Percentiles rank a stretch among this genome's conserved stretches.
phyloP scores from a whole-genome alignment of 2,113 vertebrate genomes.

The Thomomys bottae region DNA sequence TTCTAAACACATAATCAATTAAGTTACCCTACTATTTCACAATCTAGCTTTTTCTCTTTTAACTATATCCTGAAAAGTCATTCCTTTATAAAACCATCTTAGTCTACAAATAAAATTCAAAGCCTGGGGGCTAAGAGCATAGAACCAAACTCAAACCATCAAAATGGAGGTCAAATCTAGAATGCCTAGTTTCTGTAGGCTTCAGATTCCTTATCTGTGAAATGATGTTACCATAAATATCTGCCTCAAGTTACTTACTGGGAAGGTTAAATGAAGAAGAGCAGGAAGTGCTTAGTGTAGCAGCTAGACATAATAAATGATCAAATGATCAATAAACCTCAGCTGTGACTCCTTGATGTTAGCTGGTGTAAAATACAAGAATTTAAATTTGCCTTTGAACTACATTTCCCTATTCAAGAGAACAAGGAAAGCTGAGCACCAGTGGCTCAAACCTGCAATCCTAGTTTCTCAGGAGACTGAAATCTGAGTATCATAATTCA shows the following conservation, averaged over 20 bases:
- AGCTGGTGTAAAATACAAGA: neutral
- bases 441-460: no score
- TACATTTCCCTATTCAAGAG: neutral
- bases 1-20: neutral
- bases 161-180: neutral
- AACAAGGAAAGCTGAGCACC: no score
- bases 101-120: slow-evolving; percentile 37
- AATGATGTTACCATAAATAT: neutral
- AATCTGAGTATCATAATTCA: no score
- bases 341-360: neutral
- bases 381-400: neutral
- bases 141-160: neutral
- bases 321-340: slow-evolving; percentile 40
- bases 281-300: neutral
- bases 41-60: slow-evolving; percentile 2
- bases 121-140: neutral
- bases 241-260: neutral
- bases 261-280: neutral
- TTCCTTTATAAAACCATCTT: slow-evolving; percentile 1
- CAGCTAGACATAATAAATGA: neutral
- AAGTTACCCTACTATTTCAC: neutral
- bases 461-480: no score
- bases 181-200: neutral
- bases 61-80: slow-evolving; percentile 14
- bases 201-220: neutral